Conservation (phyloP, 1,140 invertebrate species). For the Glossosoma conforme region DNA sequence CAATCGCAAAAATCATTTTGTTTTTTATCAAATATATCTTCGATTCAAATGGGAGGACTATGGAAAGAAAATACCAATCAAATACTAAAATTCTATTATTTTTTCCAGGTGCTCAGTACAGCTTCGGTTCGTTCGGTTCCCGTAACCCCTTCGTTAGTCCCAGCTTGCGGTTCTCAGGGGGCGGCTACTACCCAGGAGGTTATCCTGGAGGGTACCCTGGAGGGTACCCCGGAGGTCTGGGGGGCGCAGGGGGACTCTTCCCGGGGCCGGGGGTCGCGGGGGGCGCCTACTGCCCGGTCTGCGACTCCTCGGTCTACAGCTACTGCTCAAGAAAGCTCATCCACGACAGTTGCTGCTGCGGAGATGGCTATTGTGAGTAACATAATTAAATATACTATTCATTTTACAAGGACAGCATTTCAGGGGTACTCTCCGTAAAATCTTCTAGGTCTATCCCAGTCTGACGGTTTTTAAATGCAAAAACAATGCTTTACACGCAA, state of each 20-base stretch:
- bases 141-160: not conserved
- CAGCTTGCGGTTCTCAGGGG: not conserved
- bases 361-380: slow-evolving; percentile 54
- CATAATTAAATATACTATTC: no score
- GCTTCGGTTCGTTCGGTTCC: not conserved
- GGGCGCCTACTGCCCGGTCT: slow-evolving; percentile 56
- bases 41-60: no score
- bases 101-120: no score
- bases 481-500: no score
- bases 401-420: no score
- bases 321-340: slow-evolving; percentile 69
- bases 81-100: no score
- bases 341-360: slow-evolving; percentile 71
- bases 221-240: not conserved
- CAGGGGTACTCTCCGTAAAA: no score
- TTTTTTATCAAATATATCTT: no score
- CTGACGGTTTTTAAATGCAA: no score
- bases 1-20: no score
- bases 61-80: no score
- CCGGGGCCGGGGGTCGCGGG: not conserved
- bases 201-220: not conserved
- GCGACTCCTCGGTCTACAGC: slow-evolving; percentile 68
- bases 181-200: not conserved
- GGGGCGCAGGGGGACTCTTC: not conserved
- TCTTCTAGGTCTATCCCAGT: no score